These are phyloP conservation scores for Bombyx mandarina DNA, from an alignment of 1,140 invertebrate species.

Conservation along the genomic window DNA sequence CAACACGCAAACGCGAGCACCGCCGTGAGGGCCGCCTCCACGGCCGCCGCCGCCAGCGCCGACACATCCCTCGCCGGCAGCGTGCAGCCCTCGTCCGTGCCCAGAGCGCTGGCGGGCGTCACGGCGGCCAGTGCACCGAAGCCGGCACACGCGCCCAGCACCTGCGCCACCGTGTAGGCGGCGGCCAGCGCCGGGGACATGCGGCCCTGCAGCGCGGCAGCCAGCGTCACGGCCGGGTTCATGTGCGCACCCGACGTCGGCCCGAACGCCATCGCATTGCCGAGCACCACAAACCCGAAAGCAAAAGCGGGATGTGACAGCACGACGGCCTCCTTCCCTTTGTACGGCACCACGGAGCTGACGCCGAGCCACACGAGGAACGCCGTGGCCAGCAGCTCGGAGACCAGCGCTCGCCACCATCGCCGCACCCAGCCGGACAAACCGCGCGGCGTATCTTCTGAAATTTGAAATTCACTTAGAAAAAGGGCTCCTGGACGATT, in stretches of 20 bases:
- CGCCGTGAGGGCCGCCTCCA: slow-evolving; percentile 17
- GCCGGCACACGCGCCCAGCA: slow-evolving; percentile 12
- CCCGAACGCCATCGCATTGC: slow-evolving; percentile 40
- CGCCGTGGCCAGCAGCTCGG: slow-evolving; percentile 44
- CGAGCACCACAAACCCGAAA: slow-evolving; percentile 47
- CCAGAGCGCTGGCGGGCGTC: slow-evolving; percentile 10
- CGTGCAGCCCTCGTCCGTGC: slow-evolving; percentile 21
- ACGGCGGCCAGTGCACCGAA: slow-evolving; percentile 14
- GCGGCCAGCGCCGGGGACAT: slow-evolving; percentile 13
- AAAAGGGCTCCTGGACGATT: no score
- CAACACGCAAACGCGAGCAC: slow-evolving; percentile 24
- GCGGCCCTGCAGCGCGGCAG: slow-evolving; percentile 30
- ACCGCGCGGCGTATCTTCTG: slow-evolving; percentile 7
- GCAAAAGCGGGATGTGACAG: slow-evolving; percentile 45
- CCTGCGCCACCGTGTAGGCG: slow-evolving; percentile 23
- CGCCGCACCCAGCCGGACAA: slow-evolving; percentile 24
- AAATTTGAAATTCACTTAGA: not conserved
- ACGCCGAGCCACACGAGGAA: slow-evolving; percentile 46
- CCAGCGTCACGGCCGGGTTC: slow-evolving; percentile 53
- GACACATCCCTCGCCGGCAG: slow-evolving; percentile 12
- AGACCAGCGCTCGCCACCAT: slow-evolving; percentile 41
- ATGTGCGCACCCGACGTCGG: slow-evolving; percentile 51
- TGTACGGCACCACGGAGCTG: slow-evolving; percentile 24
- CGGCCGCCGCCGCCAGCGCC: slow-evolving; percentile 13
- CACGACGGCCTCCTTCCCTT: slow-evolving; percentile 11